Conservation (phyloP, 2,113 vertebrate genomes). For the Scortum barcoo region DNA sequence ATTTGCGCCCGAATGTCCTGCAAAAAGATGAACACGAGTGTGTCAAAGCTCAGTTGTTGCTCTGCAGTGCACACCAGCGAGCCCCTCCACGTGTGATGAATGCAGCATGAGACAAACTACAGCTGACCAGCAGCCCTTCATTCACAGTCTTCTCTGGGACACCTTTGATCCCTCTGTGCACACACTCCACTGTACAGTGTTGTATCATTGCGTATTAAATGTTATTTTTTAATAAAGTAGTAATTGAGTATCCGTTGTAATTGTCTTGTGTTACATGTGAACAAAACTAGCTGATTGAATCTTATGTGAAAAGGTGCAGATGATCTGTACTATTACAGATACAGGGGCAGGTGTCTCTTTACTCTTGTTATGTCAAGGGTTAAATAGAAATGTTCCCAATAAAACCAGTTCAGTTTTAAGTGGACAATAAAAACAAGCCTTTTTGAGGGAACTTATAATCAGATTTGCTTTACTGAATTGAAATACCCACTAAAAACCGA, state of each 20-base stretch:
- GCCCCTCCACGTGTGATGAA: conserved; percentile 47
- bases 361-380: background rate
- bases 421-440: background rate
- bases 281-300: background rate
- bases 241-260: conserved; percentile 47
- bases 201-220: conserved; percentile 75
- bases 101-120: conserved; percentile 60
- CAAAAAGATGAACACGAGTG: background rate
- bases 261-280: conserved; percentile 14
- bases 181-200: conserved; percentile 69
- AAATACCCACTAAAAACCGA: background rate
- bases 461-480: background rate
- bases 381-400: background rate
- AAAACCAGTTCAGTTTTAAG: background rate
- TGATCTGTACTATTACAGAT: background rate
- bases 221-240: conserved; percentile 84
- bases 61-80: conserved; percentile 1
- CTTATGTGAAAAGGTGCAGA: background rate
- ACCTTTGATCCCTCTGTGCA: conserved; percentile 22
- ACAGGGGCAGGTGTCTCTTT: too few relatives aligned
- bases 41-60: conserved; percentile 22
- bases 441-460: background rate
- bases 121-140: conserved; percentile 63
- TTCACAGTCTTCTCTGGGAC: conserved; percentile 61
- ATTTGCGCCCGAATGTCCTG: background rate